Evolutionary conservation across 2,797 vertebrate genomes (phyloP), one percentile per base, ranked within the genome.

Genomic region (Takifugu ocellatus): DNA sequence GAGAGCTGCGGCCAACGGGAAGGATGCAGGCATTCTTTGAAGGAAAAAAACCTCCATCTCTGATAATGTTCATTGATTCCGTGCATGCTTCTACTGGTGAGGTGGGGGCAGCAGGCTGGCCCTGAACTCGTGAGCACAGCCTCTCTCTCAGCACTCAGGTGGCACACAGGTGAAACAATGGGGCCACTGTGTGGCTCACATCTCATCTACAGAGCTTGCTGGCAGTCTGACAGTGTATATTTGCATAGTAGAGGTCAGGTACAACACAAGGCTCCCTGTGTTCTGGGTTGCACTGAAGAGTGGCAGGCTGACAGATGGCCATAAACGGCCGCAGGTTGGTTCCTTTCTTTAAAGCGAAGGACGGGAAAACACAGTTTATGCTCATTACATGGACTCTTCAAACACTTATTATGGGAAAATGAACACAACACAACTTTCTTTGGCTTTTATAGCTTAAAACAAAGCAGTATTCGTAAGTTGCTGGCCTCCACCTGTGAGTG

Each of bases 221-320:
- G 59, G 55, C 60, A 62, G 44, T 54, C 70, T 59, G 58, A 54
- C 63, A 21, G 29, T 49, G 47, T 53, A 55, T 70, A 87, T 88
- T 88, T 87, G 82, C 86, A 87, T 86, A 75, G 68, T 50, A 80
- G 80, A 86, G 82, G 78, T 84, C 82, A 82, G 68, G 55, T 66
- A 55, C 61, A 68, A 63, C 66, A 84, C 75, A 84, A 74, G 54
- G 62, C 72, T 75, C 39, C 25, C 66, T 78, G 82, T 87, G 78
- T 83, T 70, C 63, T 52, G 53, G 61, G 27, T 58, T 52, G 57
- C 53, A 75, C 67, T 75, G 71, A 80, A 60, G 53, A 59, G 46
- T 52, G 14, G 58, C 53, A 10, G 29, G 49, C 48, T 56, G 70
- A 79, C 58, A 39, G 63, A 56, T 54, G 39, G 62, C 51, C 74